Base-by-base conservation (phyloP, 2,113 vertebrate species). In the Pseudorhombus dupliciocellatus region DNA sequence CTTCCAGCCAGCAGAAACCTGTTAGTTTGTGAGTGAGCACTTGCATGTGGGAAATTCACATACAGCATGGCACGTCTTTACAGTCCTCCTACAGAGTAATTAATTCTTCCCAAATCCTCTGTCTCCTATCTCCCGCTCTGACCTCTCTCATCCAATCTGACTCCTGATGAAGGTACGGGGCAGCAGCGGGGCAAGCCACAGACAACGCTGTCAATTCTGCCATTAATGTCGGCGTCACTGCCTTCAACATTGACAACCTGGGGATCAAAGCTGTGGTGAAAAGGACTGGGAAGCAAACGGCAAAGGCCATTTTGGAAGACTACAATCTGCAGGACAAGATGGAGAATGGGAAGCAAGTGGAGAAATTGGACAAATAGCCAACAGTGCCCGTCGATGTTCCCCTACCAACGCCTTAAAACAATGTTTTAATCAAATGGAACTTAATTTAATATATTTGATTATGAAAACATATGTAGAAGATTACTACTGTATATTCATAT, bases 211-310 rank as follows among this genome's bases (percentile, higher is more conserved):
- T 99, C 85, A 96, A 95, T 86, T 99, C 98, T 56, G 98, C 97
- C 73, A 95, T 99, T 86, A 99, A 98, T 52, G 91, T 99, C 50
- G 97, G 98, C 3, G 48, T 97, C 78, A 93, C 97, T 26, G 97
- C 97, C 34, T 96, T 97, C 92, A 99, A 99, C 80, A 95, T 99
- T 24, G 95, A 99, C 80, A 94, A 96, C 91, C 92, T 99, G 53
- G 98, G 98, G 53, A 91, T 99, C 91, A 99, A 98, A 91, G 95
- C 97, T 16, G 91, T 97, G 67, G 97, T 96, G 83, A 98, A 98
- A 87, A 96, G 79, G 89, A 99, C 98, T 8, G 97, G 97, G 48
- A 98, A 95, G 80, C 94, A 98, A 40, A 95, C 98, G 0, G 96
- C 96, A 0, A 87, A 95, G 26, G 94, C 94, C 62, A 93, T 99